Base-by-base conservation (phyloP, 2,797 vertebrate genomes). In the Galagoides demidoff region DNA sequence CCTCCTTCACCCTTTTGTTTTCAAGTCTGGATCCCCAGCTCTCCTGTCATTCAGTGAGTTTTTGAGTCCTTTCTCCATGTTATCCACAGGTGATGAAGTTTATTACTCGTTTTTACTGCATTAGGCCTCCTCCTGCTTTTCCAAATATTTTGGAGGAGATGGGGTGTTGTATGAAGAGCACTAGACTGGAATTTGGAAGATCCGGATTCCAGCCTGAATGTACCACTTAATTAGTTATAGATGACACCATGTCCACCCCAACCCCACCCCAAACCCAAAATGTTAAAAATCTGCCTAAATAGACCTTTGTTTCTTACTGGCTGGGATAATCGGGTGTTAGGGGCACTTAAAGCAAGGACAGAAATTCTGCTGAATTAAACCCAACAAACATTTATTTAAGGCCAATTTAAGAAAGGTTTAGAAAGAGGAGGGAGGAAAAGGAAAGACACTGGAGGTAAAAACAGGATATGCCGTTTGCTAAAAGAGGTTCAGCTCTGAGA, bases 301-400 rank as follows among this genome's bases (percentile, higher is more conserved):
- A 92, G 77, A 82, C 34, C 55, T 94, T 74, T 59, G 84, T 96
- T 89, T 96, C 49, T 73, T 63, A 23, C 63, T 95, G 92, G 57
- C 88, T 90, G 85, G 37, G 73, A 92, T 95, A 94, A 96, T 92
- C 52, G 7, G 85, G 73, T 92, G 49, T 78, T 90, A 96, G 94
- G 96, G 97, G 14, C 78, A 92, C 43, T 96, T 94, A 95, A 88
- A 79, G 57, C 71, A 77, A 87, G 88, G 70, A 92, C 88, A 86
- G 77, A 96, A 85, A 96, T 96, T 95, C 77, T 17, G 66, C 94
- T 93, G 94, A 96, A 97, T 97, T 96, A 96, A 97, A 94, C 83
- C 88, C 90, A 96, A 71, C 81, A 94, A 96, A 96, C 92, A 78
- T 95, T 97, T 96, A 95, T 97, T 95, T 96, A 94, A 95, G 79